These are phyloP conservation scores for Spodoptera litura DNA, from an alignment of 1,140 invertebrate genomes.

Conservation along the genomic window DNA sequence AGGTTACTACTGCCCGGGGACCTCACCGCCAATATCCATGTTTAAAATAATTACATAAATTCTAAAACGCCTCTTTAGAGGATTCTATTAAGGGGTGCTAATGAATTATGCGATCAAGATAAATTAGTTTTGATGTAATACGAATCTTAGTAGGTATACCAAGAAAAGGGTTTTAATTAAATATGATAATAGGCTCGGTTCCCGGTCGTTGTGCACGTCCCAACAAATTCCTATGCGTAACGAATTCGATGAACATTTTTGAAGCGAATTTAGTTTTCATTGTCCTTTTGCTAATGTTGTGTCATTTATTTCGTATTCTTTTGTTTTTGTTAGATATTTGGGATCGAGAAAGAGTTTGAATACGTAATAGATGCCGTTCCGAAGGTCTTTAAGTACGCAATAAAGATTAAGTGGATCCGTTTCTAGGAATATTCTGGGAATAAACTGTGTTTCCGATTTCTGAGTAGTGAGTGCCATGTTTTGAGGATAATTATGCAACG, in stretches of 20 bases:
- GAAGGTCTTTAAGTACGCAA: not conserved
- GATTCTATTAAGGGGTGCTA: constrained; percentile 15
- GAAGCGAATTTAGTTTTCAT: constrained; percentile 27
- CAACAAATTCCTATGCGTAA: constrained; percentile 41
- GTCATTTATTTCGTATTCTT: constrained; percentile 34
- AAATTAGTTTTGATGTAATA: constrained; percentile 43
- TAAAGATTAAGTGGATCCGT: constrained; percentile 20
- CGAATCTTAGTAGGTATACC: constrained; percentile 22
- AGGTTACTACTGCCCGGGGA: constrained; percentile 12
- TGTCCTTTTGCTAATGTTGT: constrained; percentile 15
- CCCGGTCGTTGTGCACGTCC: constrained; percentile 30
- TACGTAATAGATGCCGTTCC: not conserved
- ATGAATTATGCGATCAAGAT: constrained; percentile 43
- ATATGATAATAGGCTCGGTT: constrained; percentile 36
- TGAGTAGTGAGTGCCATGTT: not conserved
- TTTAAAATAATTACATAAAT: constrained; percentile 35
- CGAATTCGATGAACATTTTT: constrained; percentile 33
- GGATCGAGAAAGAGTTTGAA: not conserved
- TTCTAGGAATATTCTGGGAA: not conserved
- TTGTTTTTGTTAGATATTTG: constrained; percentile 31
- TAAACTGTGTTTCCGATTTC: not conserved
- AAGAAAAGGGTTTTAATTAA: constrained; percentile 30
- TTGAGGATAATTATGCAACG: too few relatives aligned
- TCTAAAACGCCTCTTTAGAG: constrained; percentile 32
- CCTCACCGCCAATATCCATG: constrained; percentile 11